Percentiles rank a stretch among this genome's conserved stretches.
phyloP scores from a whole-genome alignment of 2,797 vertebrate species.

The Sphaeramia orbicularis region DNA sequence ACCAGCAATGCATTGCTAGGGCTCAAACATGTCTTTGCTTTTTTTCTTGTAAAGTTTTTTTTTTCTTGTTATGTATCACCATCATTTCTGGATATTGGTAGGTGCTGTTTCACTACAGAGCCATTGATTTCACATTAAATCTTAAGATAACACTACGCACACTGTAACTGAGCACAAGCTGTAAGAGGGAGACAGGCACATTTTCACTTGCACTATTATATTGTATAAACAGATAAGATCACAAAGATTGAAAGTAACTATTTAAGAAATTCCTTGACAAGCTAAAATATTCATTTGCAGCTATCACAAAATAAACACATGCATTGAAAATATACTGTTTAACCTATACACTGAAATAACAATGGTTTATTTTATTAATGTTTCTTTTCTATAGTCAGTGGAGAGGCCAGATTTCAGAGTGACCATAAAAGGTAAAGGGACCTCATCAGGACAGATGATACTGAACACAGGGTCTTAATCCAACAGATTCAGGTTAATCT shows the following conservation, averaged over 20 bases:
- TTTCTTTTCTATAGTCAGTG: not conserved
- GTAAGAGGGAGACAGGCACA: too few species aligned
- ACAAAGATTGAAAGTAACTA: not conserved
- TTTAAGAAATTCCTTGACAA: not conserved
- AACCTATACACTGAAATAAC: not conserved
- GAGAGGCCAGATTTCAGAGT: not conserved
- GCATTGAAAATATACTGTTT: too few species aligned
- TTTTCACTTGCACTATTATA: not conserved
- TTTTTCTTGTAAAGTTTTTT: conserved; percentile 7
- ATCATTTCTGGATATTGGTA: too few species aligned
- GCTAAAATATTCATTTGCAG: not conserved
- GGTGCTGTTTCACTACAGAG: too few species aligned
- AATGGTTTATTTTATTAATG: not conserved
- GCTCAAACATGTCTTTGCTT: not conserved
- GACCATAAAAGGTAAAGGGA: conserved; percentile 42
- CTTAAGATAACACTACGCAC: too few species aligned
- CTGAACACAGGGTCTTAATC: conserved; percentile 29
- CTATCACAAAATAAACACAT: not conserved
- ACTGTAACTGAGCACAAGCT: too few species aligned
- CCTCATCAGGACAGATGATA: conserved; percentile 34
- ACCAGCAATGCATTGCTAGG: conserved; percentile 9
- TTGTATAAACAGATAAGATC: not conserved
- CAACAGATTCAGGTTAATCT: conserved; percentile 46
- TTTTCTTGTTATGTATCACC: not conserved
- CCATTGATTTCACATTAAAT: too few species aligned